Conservation (phyloP, 2,113 vertebrate species). For the Sapajus apella region DNA sequence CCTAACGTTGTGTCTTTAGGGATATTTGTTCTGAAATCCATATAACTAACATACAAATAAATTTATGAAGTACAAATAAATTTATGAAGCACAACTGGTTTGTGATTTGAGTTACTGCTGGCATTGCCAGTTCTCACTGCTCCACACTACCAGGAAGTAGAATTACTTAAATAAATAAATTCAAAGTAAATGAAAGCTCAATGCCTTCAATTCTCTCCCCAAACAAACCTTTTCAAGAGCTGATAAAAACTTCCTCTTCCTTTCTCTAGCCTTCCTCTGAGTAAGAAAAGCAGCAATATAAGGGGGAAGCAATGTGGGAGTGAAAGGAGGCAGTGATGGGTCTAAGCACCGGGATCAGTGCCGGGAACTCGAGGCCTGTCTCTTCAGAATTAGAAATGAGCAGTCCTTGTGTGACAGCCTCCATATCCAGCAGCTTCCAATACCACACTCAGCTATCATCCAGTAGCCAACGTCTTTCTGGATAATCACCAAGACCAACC, state of each 20-base stretch:
- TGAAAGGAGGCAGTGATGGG: not conserved
- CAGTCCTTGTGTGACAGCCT: too few species aligned
- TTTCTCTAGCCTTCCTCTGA: not conserved
- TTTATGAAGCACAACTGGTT: not conserved
- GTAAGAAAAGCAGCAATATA: not conserved
- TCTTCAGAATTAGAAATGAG: not conserved
- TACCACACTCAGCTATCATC: not conserved
- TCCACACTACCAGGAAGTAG: not conserved
- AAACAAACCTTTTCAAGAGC: not conserved
- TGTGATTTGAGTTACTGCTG: not conserved
- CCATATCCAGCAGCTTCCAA: not conserved
- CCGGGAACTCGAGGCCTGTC: accelerated
- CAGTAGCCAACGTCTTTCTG: not conserved
- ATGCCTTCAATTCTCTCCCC: not conserved
- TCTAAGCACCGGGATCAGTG: not conserved
- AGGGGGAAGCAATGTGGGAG: too few species aligned
- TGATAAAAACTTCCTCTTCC: not conserved
- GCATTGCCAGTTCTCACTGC: not conserved
- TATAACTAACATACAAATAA: not conserved
- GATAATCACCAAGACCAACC: not conserved
- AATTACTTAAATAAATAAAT: not conserved
- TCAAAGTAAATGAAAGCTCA: not conserved
- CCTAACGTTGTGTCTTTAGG: not conserved
- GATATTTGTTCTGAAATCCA: not conserved
- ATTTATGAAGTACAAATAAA: not conserved